A percentile compares a stretch with the other conserved stretches of the same genome.
Conservation (phyloP, 64 coral and sea anemone species). For the Dendronephthya gigantea region DNA sequence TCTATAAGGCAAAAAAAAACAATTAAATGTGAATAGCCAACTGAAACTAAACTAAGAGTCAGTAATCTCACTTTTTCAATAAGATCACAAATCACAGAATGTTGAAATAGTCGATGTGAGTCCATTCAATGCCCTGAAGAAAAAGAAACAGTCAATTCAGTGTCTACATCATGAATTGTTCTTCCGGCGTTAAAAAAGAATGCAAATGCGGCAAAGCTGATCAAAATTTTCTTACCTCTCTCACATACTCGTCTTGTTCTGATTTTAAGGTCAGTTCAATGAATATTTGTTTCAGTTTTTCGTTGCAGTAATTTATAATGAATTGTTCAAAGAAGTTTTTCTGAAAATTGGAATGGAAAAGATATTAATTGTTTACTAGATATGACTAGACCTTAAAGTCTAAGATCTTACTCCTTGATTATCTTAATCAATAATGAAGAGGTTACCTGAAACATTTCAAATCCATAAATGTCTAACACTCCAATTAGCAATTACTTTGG, state of each 20-base stretch:
- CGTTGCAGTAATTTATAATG: conserved; percentile 99
- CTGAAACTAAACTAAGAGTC: not conserved
- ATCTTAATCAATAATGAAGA: too few relatives aligned
- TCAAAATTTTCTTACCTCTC: conserved; percentile 51
- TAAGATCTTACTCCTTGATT: too few relatives aligned
- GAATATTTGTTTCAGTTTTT: conserved; percentile 98
- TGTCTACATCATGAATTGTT: not conserved
- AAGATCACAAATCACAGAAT: conserved; percentile 86
- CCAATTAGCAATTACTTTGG: conserved; percentile 98
- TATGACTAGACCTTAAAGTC: not conserved
- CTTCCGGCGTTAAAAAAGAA: not conserved
- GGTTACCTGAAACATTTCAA: conserved; percentile 87
- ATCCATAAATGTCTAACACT: conserved; percentile 98
- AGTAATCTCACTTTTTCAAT: conserved; percentile 66
- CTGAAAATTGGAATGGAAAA: conserved; percentile 28
- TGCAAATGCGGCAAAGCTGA: not conserved
- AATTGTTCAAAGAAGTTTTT: conserved; percentile 97
- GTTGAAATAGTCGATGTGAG: conserved; percentile 84
- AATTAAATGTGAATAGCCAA: not conserved
- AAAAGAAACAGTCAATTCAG: not conserved
- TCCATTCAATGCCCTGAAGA: conserved; percentile 93
- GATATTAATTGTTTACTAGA: not conserved
- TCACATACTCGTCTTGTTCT: conserved; percentile 96
- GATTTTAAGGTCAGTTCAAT: conserved; percentile 88
- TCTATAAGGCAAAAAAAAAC: conserved; percentile 27